These are phyloP conservation scores for Galaxea fascicularis DNA, from an alignment of 92 coral and sea anemone species.

Conservation along the genomic window DNA sequence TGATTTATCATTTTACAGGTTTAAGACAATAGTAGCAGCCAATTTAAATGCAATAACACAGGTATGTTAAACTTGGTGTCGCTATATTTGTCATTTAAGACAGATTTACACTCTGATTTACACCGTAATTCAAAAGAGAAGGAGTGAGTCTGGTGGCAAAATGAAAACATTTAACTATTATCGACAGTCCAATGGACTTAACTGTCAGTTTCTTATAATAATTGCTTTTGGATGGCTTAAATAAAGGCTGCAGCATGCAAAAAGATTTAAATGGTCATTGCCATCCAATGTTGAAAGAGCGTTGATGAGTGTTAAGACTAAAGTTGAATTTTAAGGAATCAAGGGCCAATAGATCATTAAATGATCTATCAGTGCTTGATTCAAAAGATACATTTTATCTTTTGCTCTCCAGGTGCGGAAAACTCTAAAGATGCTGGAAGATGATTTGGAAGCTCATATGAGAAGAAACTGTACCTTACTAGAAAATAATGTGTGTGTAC, in stretches of 20 bases:
- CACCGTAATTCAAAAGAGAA: not conserved
- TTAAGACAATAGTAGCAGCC: conserved; percentile 82
- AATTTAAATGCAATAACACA: conserved; percentile 85
- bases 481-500: conserved; percentile 66
- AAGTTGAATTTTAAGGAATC: too few species aligned
- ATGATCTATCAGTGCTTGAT: too few species aligned
- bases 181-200: too few species aligned
- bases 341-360: too few species aligned
- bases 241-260: too few species aligned
- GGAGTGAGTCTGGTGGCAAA: too few species aligned
- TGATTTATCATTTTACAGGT: conserved; percentile 48
- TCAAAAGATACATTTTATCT: not conserved
- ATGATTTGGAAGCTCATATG: conserved; percentile 68
- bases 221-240: too few species aligned
- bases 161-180: too few species aligned
- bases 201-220: too few species aligned
- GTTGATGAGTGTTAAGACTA: too few species aligned
- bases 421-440: conserved; percentile 85
- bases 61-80: conserved; percentile 29
- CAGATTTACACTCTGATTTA: not conserved
- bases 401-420: conserved; percentile 68
- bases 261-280: too few species aligned
- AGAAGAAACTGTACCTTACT: conserved; percentile 73
- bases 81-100: not conserved
- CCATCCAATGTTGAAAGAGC: too few species aligned